A percentile compares a stretch with the other conserved stretches of the same genome.
Conservation (phyloP, 2,888 invertebrate species). For the Limnephilus marmoratus region DNA sequence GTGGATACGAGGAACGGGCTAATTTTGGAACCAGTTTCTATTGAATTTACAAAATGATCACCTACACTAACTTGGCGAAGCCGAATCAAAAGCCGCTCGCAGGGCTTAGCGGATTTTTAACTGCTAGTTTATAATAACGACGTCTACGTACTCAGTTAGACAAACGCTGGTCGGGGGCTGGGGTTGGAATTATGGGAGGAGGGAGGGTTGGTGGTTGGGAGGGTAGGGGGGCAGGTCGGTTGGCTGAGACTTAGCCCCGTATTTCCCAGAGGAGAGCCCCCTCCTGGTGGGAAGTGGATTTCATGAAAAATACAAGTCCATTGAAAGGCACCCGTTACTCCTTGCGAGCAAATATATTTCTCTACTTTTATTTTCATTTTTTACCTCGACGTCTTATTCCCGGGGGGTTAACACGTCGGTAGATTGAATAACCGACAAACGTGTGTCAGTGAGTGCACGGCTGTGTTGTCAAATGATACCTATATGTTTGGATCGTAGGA, state of each 20-base stretch:
- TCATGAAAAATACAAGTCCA: conserved; percentile 22
- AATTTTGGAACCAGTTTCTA: too few species aligned
- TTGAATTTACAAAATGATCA: too few species aligned
- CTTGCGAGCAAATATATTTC: not conserved
- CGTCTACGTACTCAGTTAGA: not conserved
- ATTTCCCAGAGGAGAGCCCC: not conserved
- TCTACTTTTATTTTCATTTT: not conserved
- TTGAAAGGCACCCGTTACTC: conserved; percentile 17
- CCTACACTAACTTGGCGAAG: too few species aligned
- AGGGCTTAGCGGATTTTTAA: too few species aligned
- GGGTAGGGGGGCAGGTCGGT: not conserved
- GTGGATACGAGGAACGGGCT: too few species aligned
- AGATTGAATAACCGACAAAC: not conserved
- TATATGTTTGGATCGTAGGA: not conserved
- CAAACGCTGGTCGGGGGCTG: not conserved
- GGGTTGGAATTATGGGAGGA: not conserved
- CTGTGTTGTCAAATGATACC: not conserved
- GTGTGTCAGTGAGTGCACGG: not conserved
- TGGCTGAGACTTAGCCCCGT: not conserved
- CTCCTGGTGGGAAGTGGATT: conserved; percentile 2
- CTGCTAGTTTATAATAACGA: too few species aligned
- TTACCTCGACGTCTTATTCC: not conserved
- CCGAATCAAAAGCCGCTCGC: too few species aligned
- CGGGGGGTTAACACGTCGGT: not conserved
- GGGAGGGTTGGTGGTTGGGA: not conserved